Percentiles rank a stretch among this genome's conserved stretches.
phyloP scores from a whole-genome alignment of 1,140 invertebrate genomes.

The Plutomurus gul region DNA sequence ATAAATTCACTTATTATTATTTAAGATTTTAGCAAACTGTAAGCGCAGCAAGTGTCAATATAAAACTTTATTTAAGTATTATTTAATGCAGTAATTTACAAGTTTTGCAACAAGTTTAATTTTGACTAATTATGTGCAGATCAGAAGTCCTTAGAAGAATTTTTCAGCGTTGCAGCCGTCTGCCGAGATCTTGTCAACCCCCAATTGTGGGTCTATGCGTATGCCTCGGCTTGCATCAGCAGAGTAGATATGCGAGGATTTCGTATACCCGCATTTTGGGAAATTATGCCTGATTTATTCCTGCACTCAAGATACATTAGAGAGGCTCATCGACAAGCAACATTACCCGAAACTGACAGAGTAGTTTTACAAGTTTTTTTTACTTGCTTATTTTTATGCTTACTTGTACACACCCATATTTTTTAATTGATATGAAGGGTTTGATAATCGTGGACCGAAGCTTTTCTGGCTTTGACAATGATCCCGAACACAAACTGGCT shows the following conservation, averaged over 20 bases:
- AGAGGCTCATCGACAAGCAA: neutral
- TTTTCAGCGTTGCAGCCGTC: neutral
- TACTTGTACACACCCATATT: neutral
- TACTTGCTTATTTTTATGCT: neutral
- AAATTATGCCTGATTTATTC: constrained; percentile 49
- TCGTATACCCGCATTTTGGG: constrained; percentile 40
- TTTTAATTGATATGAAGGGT: neutral
- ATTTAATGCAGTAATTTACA: too few species aligned
- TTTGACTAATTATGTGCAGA: too few species aligned
- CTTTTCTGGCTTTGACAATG: neutral
- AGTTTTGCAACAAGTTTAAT: too few species aligned
- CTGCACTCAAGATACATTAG: neutral
- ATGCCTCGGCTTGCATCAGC: constrained; percentile 19
- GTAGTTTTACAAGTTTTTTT: neutral
- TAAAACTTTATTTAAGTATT: neutral
- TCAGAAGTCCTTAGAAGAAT: constrained; percentile 1
- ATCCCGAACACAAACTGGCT: neutral
- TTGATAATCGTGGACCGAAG: neutral
- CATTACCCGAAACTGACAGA: neutral
- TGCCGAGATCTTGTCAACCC: constrained; percentile 48
- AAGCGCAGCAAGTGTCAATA: too few species aligned
- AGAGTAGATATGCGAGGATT: constrained; percentile 40
- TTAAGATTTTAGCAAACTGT: too few species aligned
- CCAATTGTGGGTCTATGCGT: constrained; percentile 42
- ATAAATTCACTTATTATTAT: too few species aligned